Evolutionary conservation across 2,888 invertebrate species (phyloP), one percentile per base, ranked within the genome.

Genomic region (Acronicta alni): DNA sequence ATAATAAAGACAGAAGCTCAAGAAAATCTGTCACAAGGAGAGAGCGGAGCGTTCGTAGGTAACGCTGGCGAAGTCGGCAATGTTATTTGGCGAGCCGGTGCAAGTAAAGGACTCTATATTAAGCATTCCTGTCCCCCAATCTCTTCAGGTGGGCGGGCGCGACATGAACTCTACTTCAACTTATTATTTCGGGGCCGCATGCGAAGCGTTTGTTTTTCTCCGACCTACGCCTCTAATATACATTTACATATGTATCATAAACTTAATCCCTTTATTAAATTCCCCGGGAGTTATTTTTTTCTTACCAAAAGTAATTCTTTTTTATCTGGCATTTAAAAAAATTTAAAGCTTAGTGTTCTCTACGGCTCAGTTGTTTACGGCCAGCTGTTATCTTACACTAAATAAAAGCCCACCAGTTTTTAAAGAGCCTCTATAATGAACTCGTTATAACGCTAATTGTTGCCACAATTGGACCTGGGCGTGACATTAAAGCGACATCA

Each of bases 41-140:
- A 61, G 72, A 75, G 67, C 64, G 75, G 75, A 76, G 72, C 74
- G 74, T 75, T 75, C 74, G 81, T 83, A 83, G 79, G 83, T 81
- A 82, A 77, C 79, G 82, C 83, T 82, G 86, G 87, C 80, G 73
- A 84, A 87, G 84, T 85, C 85, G 82, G 89, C 87, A 85, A 86
- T 93, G 90, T 93, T 93, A 93, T 93, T 91, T 88, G 87, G 87
- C 82, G 86, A 86, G 85, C 89, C 87, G 88, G 86, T 92, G 90
- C 89, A 89, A 89, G 90, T 90, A 91, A 92, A 91, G 89, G 91
- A 89, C 89, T 89, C 87, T 92, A 93, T 93, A 93, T 93, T 93
- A 93, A 92, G 93, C 90, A 93, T 93, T 93, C 92, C 91, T 89
- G 87, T 88, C 85, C 88, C 89, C 87, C 89, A 88, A 91, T 90